Evolutionary conservation across 2,113 vertebrate species (phyloP), one percentile per base, ranked within the genome.

Genomic region (Cichladusa arquata): DNA sequence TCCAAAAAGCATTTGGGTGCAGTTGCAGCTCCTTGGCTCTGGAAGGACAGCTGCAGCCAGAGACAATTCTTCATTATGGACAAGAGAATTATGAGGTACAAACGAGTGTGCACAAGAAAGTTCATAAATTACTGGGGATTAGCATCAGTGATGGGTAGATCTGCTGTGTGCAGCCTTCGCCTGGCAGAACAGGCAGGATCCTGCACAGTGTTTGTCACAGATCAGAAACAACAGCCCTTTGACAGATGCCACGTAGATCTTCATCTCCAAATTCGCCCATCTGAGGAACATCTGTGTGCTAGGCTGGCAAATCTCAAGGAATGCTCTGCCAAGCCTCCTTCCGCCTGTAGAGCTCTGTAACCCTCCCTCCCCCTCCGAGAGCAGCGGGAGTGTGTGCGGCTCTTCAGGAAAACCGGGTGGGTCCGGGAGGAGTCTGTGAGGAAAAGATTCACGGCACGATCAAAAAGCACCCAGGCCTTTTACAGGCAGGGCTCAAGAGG

Each of bases 231-330:
- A 97, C 98, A 80, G 80, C 96, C 92, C 97, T 95, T 97, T 98
- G 98, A 98, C 98, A 98, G 98, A 98, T 95, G 98, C 98, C 98
- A 97, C 97, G 97, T 98, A 97, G 98, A 98, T 98, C 98, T 96
- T 98, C 98, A 96, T 97, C 96, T 97, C 96, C 98, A 97, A 88
- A 97, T 98, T 92, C 81, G 82, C 80, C 97, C 98, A 98, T 98
- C 98, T 99, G 98, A 99, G 96, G 94, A 97, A 98, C 98, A 99
- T 98, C 98, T 99, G 98, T 97, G 92, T 65, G 94, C 98, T 96
- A 97, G 98, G 98, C 98, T 98, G 97, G 97, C 88, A 98, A 95
- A 94, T 98, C 97, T 97, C 96, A 94, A 92, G 88, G 95, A 92
- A 85, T 95, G 81, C 95, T 82, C 38, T 81, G 95, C 96, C 92